These are phyloP conservation scores for Circaetus gallicus DNA, from an alignment of 2,113 vertebrate genomes.

Conservation along the genomic window DNA sequence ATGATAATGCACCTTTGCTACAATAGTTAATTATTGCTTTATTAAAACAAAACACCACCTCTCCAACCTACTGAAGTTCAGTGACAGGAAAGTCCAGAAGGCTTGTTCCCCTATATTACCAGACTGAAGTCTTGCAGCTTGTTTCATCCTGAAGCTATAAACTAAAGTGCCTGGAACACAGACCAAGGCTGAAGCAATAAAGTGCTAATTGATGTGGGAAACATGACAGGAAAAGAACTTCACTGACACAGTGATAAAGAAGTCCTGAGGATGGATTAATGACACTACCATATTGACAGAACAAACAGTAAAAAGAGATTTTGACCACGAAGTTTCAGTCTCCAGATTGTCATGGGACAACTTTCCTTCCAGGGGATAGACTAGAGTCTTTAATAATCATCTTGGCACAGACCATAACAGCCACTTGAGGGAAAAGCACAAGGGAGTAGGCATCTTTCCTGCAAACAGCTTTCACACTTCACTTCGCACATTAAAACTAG, in stretches of 20 bases:
- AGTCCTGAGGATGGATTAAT: background rate
- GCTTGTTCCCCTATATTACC: background rate
- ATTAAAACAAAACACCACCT: background rate
- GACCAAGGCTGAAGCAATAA: constrained; percentile 57
- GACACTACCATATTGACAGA: background rate
- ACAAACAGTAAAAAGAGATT: background rate
- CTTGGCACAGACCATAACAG: background rate
- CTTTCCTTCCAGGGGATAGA: background rate
- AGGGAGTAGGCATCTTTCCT: background rate
- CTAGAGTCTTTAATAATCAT: background rate
- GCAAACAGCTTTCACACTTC: background rate
- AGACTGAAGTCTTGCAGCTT: constrained; percentile 12
- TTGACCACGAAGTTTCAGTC: background rate
- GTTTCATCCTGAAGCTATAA: background rate
- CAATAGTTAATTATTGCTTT: constrained; percentile 62
- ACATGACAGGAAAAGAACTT: background rate
- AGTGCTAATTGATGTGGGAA: constrained; percentile 63
- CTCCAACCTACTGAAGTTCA: background rate
- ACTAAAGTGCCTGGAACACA: constrained; percentile 44
- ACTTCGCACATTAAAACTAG: background rate
- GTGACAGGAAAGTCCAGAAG: background rate
- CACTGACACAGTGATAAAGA: background rate
- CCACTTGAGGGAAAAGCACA: background rate
- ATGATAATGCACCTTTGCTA: constrained; percentile 41
- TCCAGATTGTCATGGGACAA: constrained; percentile 44